phyloP scores from a whole-genome alignment of 1,140 invertebrate genomes.

The Mamestra configurata region DNA sequence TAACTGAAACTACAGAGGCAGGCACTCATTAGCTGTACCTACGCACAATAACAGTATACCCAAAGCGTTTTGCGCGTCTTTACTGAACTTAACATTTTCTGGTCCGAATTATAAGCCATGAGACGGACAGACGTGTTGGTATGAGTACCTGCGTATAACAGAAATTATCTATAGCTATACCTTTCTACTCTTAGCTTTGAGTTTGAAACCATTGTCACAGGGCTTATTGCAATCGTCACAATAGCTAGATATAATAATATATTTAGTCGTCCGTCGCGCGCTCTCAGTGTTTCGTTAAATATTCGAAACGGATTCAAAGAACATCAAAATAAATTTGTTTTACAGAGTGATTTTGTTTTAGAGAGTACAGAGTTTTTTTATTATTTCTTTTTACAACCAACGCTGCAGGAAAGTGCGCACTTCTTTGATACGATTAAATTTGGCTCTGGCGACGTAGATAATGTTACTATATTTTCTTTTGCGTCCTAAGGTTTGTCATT shows the following conservation, averaged over 20 bases:
- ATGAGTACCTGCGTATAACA: not conserved
- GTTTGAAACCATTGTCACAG: not conserved
- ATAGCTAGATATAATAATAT: not conserved
- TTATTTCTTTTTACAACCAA: constrained; percentile 41
- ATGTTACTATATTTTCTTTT: not conserved
- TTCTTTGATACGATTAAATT: constrained; percentile 51
- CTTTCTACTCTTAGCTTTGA: not conserved
- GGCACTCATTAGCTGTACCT: too few species aligned
- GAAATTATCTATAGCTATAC: not conserved
- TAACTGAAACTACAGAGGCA: too few species aligned
- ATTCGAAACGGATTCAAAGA: constrained; percentile 37
- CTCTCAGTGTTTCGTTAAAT: constrained; percentile 15
- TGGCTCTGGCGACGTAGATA: not conserved
- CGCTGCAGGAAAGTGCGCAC: constrained; percentile 34
- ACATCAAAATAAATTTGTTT: constrained; percentile 47
- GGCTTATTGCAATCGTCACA: not conserved
- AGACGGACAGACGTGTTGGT: too few species aligned
- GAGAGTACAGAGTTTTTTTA: constrained; percentile 22
- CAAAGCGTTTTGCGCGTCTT: too few species aligned
- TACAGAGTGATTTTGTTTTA: constrained; percentile 23
- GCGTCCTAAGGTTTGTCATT: not conserved
- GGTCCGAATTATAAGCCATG: too few species aligned
- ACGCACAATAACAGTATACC: too few species aligned
- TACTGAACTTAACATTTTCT: not conserved
- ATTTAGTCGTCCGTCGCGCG: not conserved